Conservation (phyloP, 1,140 invertebrate genomes). For the Vanessa atalanta region DNA sequence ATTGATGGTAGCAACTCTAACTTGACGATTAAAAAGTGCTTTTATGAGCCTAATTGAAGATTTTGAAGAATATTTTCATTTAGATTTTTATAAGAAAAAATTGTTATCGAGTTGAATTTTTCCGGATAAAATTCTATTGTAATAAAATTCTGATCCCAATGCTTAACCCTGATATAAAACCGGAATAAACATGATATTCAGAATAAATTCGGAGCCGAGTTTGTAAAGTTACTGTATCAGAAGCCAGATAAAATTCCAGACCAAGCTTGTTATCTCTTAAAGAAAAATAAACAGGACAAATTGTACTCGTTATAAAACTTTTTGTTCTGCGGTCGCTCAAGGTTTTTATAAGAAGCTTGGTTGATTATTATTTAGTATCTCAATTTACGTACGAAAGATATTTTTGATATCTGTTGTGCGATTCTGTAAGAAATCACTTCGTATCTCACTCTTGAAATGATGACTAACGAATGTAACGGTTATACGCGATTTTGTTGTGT, state of each 20-base stretch:
- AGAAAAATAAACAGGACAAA: conserved; percentile 48
- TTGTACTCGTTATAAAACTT: conserved; percentile 47
- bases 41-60: too few species aligned
- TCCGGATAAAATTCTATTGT: not conserved
- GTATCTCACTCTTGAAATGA: too few species aligned
- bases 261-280: conserved; percentile 43
- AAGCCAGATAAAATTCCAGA: conserved; percentile 31
- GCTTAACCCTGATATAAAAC: conserved; percentile 8
- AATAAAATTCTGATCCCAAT: not conserved
- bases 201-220: conserved; percentile 2
- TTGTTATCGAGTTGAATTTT: not conserved
- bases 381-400: conserved; percentile 10
- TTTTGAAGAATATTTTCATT: too few species aligned
- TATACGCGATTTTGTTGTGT: too few species aligned
- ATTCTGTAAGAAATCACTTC: too few species aligned
- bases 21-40: too few species aligned
- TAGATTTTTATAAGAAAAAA: not conserved
- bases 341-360: conserved; percentile 21
- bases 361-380: conserved; percentile 29
- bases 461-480: too few species aligned
- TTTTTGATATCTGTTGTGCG: not conserved
- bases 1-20: too few species aligned
- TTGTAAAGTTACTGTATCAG: conserved; percentile 29
- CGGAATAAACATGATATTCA: conserved; percentile 13
- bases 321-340: conserved; percentile 32